Base-by-base conservation (phyloP, 2,113 vertebrate genomes). In the Paratilapia polleni region DNA sequence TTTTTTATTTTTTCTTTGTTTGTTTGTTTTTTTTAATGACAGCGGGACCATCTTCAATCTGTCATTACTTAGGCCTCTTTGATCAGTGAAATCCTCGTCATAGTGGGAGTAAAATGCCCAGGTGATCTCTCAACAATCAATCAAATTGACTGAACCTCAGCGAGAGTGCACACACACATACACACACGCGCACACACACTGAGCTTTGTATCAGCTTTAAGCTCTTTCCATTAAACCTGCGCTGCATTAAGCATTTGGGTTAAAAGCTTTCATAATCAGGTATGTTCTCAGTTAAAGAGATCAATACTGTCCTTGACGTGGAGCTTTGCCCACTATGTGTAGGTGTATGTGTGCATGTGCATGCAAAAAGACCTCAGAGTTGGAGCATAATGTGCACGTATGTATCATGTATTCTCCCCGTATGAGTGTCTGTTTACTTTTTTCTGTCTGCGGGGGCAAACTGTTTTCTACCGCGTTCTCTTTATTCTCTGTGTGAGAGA, bases 211-310 rank as follows among this genome's bases (percentile, higher is more conserved):
- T 86, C 78, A 38, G 73, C 77, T 47, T 13, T 91, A 92, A 94
- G 85, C 91, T 82, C 76, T 89, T 91, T 84, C 87, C 88, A 89
- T 93, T 88, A 91, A 91, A 92, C 83, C 85, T 88, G 78, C 12
- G 81, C 88, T 88, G 88, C 90, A 86, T 92, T 93, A 90, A 89
- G 79, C 91, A 92, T 94, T 93, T 92, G 90, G 93, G 93, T 94
- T 93, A 95, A 95, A 94, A 95, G 94, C 94, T 92, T 94, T 94
- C 86, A 91, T 91, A 90, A 94, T 93, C 94, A 91, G 92, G 91
- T 90, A 82, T 77, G 77, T 70, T 89, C 85, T 88, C 80, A 86
- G 91, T 89, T 91, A 77, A 78, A 87, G 80, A 61, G 89, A 93
- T 93, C 93, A 87, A 92, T 93, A 90, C 83, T 63, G 84, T 70